Conservation (phyloP, 2,888 invertebrate species). For the Dynastes hyllus region DNA sequence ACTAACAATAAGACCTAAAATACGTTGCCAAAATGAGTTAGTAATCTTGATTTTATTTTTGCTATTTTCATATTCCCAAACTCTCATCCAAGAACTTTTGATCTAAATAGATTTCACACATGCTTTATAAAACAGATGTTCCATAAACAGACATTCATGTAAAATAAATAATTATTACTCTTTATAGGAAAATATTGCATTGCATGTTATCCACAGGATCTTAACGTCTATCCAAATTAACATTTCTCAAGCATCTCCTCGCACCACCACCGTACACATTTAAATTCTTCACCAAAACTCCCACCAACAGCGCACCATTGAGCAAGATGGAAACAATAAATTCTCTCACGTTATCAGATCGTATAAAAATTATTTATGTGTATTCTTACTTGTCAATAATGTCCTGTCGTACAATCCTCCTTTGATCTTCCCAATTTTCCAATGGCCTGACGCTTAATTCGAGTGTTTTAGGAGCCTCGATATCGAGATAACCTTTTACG, state of each 20-base stretch:
- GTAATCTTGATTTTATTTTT: too few species aligned
- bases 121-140: too few species aligned
- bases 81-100: too few species aligned
- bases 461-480: constrained; percentile 18
- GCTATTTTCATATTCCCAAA: too few species aligned
- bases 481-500: constrained; percentile 55
- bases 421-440: constrained; percentile 2
- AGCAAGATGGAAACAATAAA: constrained; percentile 15
- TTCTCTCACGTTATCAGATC: constrained; percentile 15
- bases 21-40: too few species aligned
- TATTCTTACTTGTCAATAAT: constrained; percentile 24
- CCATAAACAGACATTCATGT: too few species aligned
- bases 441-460: background rate
- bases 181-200: too few species aligned
- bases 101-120: too few species aligned
- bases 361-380: constrained; percentile 16
- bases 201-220: too few species aligned
- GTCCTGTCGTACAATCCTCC: constrained; percentile 2
- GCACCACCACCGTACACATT: background rate
- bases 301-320: background rate
- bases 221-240: background rate
- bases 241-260: background rate
- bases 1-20: too few species aligned
- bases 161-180: too few species aligned
- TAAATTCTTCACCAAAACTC: background rate